Percentiles rank a stretch among this genome's conserved stretches.
phyloP scores from a whole-genome alignment of 2,797 vertebrate species.

The Gymnocypris eckloni region DNA sequence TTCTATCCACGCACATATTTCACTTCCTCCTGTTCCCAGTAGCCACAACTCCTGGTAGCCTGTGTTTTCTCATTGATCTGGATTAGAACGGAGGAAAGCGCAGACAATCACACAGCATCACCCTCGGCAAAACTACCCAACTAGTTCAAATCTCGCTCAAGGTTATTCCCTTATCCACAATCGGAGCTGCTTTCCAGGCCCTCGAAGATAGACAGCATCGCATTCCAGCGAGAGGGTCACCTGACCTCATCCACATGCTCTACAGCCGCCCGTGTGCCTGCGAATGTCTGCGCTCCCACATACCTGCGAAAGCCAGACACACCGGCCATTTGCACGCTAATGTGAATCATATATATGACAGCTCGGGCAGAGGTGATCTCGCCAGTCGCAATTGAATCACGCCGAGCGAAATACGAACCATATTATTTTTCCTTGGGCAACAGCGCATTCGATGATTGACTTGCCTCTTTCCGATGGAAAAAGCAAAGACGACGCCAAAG shows the following conservation, averaged over 20 bases:
- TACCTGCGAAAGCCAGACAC: slow-evolving; percentile 35
- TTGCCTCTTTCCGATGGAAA: slow-evolving; percentile 57
- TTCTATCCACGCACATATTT: slow-evolving; percentile 12
- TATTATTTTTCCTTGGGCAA: slow-evolving; percentile 70
- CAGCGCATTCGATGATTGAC: slow-evolving; percentile 64
- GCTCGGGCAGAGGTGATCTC: slow-evolving; percentile 66
- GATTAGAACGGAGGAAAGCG: background rate
- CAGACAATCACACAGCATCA: slow-evolving; percentile 28
- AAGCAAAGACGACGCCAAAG: background rate
- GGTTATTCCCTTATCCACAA: slow-evolving; percentile 48
- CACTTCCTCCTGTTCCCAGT: slow-evolving; percentile 12
- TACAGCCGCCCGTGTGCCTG: background rate
- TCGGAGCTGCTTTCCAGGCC: slow-evolving; percentile 32
- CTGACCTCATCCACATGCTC: slow-evolving; percentile 48
- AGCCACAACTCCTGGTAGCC: background rate
- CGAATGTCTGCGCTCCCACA: background rate
- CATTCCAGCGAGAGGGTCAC: slow-evolving; percentile 36
- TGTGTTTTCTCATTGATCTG: slow-evolving; percentile 24
- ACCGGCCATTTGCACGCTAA: slow-evolving; percentile 31
- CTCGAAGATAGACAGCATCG: slow-evolving; percentile 38
- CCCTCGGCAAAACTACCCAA: slow-evolving; percentile 27
- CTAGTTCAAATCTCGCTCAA: slow-evolving; percentile 36
- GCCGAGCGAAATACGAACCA: slow-evolving; percentile 29
- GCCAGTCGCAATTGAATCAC: slow-evolving; percentile 74
- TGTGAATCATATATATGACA: slow-evolving; percentile 68